Conservation (phyloP, 2,888 invertebrate genomes). For the Alcis repandata region DNA sequence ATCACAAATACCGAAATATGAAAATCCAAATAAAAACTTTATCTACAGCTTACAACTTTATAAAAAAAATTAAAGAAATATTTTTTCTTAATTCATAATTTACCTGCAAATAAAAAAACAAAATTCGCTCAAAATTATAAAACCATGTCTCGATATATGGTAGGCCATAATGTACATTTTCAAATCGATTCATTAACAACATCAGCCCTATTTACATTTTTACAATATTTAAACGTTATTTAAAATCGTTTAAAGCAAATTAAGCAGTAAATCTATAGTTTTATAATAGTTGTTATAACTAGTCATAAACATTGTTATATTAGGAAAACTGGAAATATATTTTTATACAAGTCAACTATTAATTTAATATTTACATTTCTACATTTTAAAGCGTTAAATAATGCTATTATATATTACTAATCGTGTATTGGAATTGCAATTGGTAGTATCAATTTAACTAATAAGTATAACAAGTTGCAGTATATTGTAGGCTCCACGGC, state of each 20-base stretch:
- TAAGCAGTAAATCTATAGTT: conserved; percentile 38
- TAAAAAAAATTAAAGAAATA: too few relatives aligned
- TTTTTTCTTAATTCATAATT: too few relatives aligned
- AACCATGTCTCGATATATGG: conserved; percentile 35
- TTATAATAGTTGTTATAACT: conserved; percentile 35
- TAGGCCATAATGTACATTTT: conserved; percentile 37
- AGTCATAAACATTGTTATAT: conserved; percentile 40
- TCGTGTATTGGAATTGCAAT: conserved; percentile 16
- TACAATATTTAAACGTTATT: conserved; percentile 47
- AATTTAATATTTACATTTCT: conserved; percentile 32
- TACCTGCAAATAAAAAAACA: too few relatives aligned
- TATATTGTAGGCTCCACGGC: too few relatives aligned
- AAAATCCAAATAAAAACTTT: too few relatives aligned
- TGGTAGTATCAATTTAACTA: neutral
- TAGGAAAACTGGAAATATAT: conserved; percentile 44
- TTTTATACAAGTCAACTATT: conserved; percentile 44
- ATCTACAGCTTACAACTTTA: too few relatives aligned
- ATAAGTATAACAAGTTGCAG: too few relatives aligned
- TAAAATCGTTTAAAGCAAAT: conserved; percentile 49
- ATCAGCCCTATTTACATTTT: conserved; percentile 49
- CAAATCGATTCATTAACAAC: conserved; percentile 37
- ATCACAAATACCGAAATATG: too few relatives aligned
- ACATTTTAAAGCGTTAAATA: conserved; percentile 20
- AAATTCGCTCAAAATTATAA: neutral
- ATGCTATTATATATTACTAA: neutral